Evolutionary conservation across 2,797 vertebrate genomes (phyloP).

Genomic region (Lateolabrax maculatus): DNA sequence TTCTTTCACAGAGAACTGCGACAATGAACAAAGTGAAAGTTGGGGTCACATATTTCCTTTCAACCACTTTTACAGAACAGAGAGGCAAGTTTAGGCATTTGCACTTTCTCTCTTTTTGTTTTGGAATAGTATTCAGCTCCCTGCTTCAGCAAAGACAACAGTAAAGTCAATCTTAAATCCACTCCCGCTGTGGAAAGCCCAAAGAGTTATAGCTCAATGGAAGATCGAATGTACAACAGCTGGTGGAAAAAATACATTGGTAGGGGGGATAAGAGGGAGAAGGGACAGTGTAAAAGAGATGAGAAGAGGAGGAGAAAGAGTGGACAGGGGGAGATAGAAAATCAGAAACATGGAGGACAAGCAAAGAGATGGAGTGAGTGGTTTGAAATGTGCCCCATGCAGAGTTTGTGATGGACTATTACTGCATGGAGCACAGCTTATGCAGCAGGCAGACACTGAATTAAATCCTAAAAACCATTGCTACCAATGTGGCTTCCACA

Average conservation of each 20-base stretch:
- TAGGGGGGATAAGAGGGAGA: background rate
- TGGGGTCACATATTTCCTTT: background rate
- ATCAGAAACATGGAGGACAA: slow-evolving; percentile 27
- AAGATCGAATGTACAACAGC: slow-evolving; percentile 20
- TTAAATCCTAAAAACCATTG: slow-evolving; percentile 11
- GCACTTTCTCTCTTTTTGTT: background rate
- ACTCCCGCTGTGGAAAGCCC: slow-evolving; percentile 4
- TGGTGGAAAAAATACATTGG: slow-evolving; percentile 16
- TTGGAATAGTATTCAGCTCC: background rate
- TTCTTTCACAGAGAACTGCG: background rate
- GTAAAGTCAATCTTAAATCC: slow-evolving; percentile 6
- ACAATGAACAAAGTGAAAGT: background rate
- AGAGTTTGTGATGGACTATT: slow-evolving; percentile 69
- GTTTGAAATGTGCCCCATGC: slow-evolving; percentile 61
- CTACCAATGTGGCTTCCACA: slow-evolving; percentile 11
- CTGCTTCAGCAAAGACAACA: background rate
- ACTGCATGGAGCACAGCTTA: slow-evolving; percentile 42
- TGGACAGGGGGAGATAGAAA: background rate
- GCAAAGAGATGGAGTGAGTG: slow-evolving; percentile 41
- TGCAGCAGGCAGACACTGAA: slow-evolving; percentile 35
- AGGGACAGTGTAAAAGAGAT: slow-evolving; percentile 3
- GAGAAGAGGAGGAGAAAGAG: slow-evolving; percentile 4
- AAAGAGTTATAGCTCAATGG: slow-evolving; percentile 12
- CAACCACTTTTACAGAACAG: background rate
- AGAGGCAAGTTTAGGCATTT: background rate